A percentile compares a stretch with the other conserved stretches of the same genome.
phyloP scores from a whole-genome alignment of 2,797 vertebrate genomes.

The Sebastes miniatus region DNA sequence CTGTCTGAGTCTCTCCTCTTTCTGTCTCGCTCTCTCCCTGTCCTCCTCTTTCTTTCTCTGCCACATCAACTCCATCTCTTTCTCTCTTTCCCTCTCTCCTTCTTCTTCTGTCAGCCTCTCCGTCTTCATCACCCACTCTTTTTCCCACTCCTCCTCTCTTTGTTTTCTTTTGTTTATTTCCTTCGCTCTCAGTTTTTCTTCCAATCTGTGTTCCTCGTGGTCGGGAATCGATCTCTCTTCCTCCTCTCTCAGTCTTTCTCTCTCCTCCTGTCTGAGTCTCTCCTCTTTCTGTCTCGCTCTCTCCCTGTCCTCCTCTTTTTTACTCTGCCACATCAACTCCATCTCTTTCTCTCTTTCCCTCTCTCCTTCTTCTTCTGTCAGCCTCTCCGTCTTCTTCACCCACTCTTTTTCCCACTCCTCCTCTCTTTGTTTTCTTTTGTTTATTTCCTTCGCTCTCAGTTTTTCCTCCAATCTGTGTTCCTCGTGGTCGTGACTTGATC shows the following conservation, averaged over 20 bases:
- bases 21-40: background rate
- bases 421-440: constrained; percentile 22
- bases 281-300: constrained; percentile 12
- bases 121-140: background rate
- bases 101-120: background rate
- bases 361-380: background rate
- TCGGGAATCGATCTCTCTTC: background rate
- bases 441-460: background rate
- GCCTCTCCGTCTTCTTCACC: background rate
- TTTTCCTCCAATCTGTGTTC: background rate
- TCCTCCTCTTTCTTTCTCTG: constrained; percentile 24
- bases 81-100: background rate
- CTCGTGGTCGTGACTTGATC: background rate
- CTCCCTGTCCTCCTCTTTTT: constrained; percentile 20
- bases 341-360: background rate
- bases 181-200: background rate
- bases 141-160: constrained; percentile 12
- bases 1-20: constrained; percentile 13
- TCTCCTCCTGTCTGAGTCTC: constrained; percentile 15
- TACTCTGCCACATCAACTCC: constrained; percentile 2
- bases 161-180: background rate
- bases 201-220: background rate
- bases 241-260: background rate
- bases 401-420: constrained; percentile 20
- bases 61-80: background rate